Base-by-base conservation (phyloP, 1,140 invertebrate species). In the Meteorus sp. region DNA sequence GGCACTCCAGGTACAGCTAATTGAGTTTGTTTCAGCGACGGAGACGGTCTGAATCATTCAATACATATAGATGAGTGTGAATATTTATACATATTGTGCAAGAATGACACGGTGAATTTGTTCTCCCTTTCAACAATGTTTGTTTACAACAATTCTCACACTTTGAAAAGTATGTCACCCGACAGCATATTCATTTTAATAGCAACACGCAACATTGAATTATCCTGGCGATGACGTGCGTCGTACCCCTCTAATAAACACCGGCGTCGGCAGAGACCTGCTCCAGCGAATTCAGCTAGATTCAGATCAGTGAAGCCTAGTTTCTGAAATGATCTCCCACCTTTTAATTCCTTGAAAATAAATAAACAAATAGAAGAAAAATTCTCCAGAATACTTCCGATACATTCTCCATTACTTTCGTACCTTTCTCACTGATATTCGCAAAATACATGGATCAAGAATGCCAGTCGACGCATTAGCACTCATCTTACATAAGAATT, bases 131-230 rank as follows among this genome's bases (percentile, higher is more conserved):
- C 8, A 41, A 13, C 7, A 13, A 41, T 6, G 0, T 7, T 7
- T 51, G 1, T 8, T 9, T 0, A 41, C 9, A 85, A n/a, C n/a
- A n/a, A n/a, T n/a, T n/a, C 90, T 88, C 80, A 97, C 95, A 94
- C 94, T 91, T 98, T 97, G 75, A 98, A 99, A 58, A 97, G 88
- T 61, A 97, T 94, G 81, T 99, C 96, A 44, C 95, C 95, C 44
- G 92, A 91, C 50, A 95, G 85, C 85, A 98, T 92, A 67, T 92
- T 91, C 89, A 98, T 94, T 69, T 89, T 87, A 61, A 99, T 91
- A 48, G 89, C 86, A 57, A 99, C 87, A 69, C 89, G 85, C 9
- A 99, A 85, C 84, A 95, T 95, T 29, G 95, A 97, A 82, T 99
- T 98, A 79, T 98, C 95, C 71, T 95, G 93, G 25, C 96, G 84